Evolutionary conservation across 35 echinoderm and acorn worm genomes (phyloP), one percentile per base, ranked within the genome.

Genomic region (Stichopus chloronotus): DNA sequence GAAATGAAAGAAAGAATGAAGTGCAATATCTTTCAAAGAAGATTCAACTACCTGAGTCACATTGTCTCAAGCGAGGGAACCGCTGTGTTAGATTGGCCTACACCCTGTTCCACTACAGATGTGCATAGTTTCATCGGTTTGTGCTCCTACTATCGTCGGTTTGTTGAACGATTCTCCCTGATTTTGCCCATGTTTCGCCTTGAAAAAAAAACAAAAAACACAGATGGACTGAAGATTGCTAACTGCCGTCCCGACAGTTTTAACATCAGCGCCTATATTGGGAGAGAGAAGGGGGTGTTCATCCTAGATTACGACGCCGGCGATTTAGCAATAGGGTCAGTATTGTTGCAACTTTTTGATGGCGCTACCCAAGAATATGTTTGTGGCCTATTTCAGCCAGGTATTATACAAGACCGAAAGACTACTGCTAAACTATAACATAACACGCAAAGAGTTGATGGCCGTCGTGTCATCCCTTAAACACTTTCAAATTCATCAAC

Each of bases 371-470:
- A 93, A 21, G 92, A 87, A 71, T 22, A 92, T n/a, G n/a, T n/a
- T n/a, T n/a, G 53, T 94, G 3, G 84, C 83, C 17, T 95, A 90
- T 17, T 92, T 74, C 55, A 97, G 94, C 71, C 72, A 72, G 57
- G 72, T 88, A 5, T 71, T 95, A 5, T 93, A 57, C 52, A 95
- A 94, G 72, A 25, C 96, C 4, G 94, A 97, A 58, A 53, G 92
- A n/a, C n/a, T n/a, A n/a, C n/a, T n/a, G n/a, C n/a, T n/a, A 5
- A 86, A 77, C 8, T 97, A 97, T 77, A 92, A 94, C 57, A 91
- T 95, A 2, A 97, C 96, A 16, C 57, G 96, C 4, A 97, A 92
- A 71, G 96, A 97, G 86, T 81, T 93, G 94, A n/a, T 95, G 16
- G 55, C 86, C 19, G 71, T 85, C n/a, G 71, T 91, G 52, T 93